Conservation (phyloP, 2,797 vertebrate species). For the Enoplosus armatus region DNA sequence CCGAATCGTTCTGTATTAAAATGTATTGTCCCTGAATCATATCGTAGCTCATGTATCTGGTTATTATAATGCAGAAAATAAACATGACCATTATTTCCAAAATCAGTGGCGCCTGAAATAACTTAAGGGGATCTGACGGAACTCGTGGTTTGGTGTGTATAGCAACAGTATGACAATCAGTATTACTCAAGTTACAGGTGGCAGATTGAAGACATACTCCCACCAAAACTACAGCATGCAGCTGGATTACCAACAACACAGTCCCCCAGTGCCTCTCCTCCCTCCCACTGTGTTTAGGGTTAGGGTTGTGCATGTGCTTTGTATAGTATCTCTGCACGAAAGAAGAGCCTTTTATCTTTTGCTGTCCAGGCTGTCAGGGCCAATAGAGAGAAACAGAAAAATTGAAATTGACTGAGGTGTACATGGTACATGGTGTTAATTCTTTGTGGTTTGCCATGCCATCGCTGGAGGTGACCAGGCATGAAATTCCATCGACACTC, state of each 20-base stretch:
- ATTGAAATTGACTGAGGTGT: constrained; percentile 48
- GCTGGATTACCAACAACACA: neutral
- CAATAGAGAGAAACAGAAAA: constrained; percentile 57
- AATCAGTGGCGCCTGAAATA: neutral
- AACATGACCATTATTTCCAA: neutral
- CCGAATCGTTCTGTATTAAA: too few relatives aligned
- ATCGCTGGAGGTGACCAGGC: constrained; percentile 57
- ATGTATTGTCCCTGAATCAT: too few relatives aligned
- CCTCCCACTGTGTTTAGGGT: neutral
- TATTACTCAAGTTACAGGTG: neutral
- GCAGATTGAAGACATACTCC: neutral
- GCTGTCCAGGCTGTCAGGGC: constrained; percentile 39
- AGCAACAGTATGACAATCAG: too few relatives aligned
- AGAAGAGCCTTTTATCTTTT: constrained; percentile 46
- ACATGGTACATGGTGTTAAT: constrained; percentile 12
- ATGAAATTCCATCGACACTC: constrained; percentile 68
- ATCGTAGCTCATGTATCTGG: too few relatives aligned
- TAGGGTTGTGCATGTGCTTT: constrained; percentile 3
- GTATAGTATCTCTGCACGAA: constrained; percentile 12
- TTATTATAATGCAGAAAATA: neutral
- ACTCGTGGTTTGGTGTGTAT: neutral
- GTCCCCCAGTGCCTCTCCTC: neutral
- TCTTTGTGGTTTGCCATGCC: constrained; percentile 41
- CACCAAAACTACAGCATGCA: neutral
- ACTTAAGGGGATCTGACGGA: neutral